Percentiles rank a stretch among this genome's conserved stretches.
Conservation (phyloP, 2,888 invertebrate species). For the Latrodectus elegans region DNA sequence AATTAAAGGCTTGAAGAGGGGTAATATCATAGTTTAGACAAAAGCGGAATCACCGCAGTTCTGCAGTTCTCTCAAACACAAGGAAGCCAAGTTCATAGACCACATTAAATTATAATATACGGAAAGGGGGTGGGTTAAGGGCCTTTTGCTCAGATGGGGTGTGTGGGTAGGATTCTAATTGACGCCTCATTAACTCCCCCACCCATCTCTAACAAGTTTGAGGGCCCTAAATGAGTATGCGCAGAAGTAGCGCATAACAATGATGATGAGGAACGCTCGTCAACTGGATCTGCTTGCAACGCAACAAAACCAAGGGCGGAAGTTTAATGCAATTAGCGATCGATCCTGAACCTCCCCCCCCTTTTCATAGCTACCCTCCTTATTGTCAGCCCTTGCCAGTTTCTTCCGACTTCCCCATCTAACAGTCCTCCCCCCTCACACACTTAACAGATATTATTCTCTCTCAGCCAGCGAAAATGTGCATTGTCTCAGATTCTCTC, state of each 20-base stretch:
- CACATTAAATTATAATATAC: slow-evolving; percentile 50
- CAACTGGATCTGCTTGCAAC: background rate
- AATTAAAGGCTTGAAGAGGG: background rate
- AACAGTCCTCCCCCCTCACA: background rate
- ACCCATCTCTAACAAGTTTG: slow-evolving; percentile 3
- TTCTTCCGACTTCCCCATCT: background rate
- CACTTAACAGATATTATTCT: background rate
- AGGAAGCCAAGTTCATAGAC: slow-evolving; percentile 29
- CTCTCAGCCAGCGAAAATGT: slow-evolving; percentile 6
- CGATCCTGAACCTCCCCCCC: slow-evolving; percentile 21
- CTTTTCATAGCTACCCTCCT: background rate
- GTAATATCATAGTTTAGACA: background rate
- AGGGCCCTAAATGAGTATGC: background rate
- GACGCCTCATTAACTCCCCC: slow-evolving; percentile 56
- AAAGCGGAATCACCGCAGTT: background rate
- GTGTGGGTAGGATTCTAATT: slow-evolving; percentile 32
- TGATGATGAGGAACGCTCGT: slow-evolving; percentile 10
- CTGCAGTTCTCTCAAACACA: background rate
- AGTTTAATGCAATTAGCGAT: slow-evolving; percentile 56
- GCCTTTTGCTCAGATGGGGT: background rate
- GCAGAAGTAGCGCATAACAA: slow-evolving; percentile 17
- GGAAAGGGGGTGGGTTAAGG: background rate
- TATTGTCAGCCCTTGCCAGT: background rate
- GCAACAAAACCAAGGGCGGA: slow-evolving; percentile 49
- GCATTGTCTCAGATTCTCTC: background rate